These are phyloP conservation scores for Archips xylosteana DNA, from an alignment of 2,888 invertebrate species.

Conservation along the genomic window DNA sequence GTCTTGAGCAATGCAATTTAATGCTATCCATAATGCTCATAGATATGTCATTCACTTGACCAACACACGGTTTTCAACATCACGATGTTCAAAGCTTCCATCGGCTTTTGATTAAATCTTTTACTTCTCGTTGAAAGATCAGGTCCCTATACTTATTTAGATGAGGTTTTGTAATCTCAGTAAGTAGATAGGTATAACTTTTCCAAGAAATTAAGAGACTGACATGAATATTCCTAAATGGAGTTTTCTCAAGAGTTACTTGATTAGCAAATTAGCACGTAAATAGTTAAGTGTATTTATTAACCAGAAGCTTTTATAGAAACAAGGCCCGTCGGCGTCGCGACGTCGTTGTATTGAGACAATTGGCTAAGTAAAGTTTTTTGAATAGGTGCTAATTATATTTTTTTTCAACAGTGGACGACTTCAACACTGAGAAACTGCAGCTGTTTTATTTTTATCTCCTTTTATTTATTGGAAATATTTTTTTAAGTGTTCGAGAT, in stretches of 20 bases:
- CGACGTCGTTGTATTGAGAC: neutral
- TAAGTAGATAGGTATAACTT: neutral
- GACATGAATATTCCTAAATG: neutral
- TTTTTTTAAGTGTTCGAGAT: too few relatives aligned
- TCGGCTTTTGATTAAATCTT: neutral
- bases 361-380: too few relatives aligned
- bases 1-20: constrained; percentile 36
- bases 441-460: too few relatives aligned
- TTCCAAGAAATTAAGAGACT: neutral
- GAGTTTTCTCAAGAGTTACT: neutral
- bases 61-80: constrained; percentile 14
- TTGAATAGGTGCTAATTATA: too few relatives aligned
- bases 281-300: too few relatives aligned
- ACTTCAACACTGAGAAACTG: too few relatives aligned
- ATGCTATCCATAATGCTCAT: constrained; percentile 28
- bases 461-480: too few relatives aligned
- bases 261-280: neutral
- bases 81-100: neutral
- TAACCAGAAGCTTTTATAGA: too few relatives aligned
- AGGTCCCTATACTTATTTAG: neutral
- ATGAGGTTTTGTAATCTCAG: constrained; percentile 12
- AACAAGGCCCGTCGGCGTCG: neutral
- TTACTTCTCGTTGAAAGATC: neutral
- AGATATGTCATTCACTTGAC: constrained; percentile 29
- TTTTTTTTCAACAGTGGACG: too few relatives aligned